These are phyloP conservation scores for Norana najaformis DNA, from an alignment of 2,888 invertebrate species.

Conservation along the genomic window DNA sequence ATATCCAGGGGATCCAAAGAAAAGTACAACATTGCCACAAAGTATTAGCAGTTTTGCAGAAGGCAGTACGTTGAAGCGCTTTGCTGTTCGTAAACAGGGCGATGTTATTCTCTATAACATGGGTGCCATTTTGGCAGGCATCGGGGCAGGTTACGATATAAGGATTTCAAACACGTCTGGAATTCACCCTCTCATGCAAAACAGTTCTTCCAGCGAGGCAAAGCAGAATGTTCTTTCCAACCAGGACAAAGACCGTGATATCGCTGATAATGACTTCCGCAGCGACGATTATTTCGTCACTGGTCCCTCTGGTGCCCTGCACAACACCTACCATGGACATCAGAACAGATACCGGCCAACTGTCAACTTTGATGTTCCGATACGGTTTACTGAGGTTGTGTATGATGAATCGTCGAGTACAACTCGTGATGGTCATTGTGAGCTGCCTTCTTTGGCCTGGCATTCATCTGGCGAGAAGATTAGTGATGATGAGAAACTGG, in stretches of 20 bases:
- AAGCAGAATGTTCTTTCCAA: not conserved
- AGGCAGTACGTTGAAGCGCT: constrained; percentile 61
- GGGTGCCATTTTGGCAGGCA: constrained; percentile 85
- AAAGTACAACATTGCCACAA: constrained; percentile 29
- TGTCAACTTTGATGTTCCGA: constrained; percentile 54
- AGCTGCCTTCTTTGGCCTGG: constrained; percentile 40
- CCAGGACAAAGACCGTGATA: not conserved
- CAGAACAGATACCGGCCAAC: constrained; percentile 69
- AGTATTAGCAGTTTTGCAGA: constrained; percentile 60
- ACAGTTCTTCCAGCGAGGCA: not conserved
- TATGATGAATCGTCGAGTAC: not conserved
- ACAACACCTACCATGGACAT: constrained; percentile 85
- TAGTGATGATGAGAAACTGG: not conserved
- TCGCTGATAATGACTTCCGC: not conserved
- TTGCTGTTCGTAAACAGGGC: constrained; percentile 59
- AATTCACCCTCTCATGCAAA: not conserved
- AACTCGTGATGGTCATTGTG: constrained; percentile 38
- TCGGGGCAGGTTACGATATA: constrained; percentile 87
- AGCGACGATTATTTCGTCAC: constrained; percentile 24
- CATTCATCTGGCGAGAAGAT: not conserved
- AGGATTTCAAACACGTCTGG: constrained; percentile 73
- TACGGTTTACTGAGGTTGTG: constrained; percentile 50
- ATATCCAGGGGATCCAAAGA: constrained; percentile 51
- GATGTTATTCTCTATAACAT: constrained; percentile 80
- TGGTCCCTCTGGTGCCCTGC: constrained; percentile 54